phyloP scores from a whole-genome alignment of 2,888 invertebrate genomes.

The Mimumesa dahlbomi region DNA sequence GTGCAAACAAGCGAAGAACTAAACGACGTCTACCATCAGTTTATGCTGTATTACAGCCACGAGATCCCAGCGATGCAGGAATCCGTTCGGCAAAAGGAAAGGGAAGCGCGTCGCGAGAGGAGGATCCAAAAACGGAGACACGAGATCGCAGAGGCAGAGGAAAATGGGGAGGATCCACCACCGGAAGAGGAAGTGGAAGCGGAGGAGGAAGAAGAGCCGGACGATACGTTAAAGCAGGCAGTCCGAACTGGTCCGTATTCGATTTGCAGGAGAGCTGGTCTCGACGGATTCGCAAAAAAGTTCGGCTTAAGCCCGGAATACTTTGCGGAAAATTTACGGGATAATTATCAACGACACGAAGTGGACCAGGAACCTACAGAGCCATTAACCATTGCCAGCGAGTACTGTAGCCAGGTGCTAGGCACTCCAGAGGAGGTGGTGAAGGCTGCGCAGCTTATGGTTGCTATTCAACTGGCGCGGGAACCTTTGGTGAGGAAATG shows the following conservation, averaged over 20 bases:
- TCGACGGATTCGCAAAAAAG: constrained; percentile 91
- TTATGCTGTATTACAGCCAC: constrained; percentile 94
- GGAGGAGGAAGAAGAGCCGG: constrained; percentile 81
- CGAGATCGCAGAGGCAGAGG: constrained; percentile 84
- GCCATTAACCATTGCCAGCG: constrained; percentile 90
- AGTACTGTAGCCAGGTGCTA: constrained; percentile 81
- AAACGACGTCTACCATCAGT: constrained; percentile 95
- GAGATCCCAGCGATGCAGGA: constrained; percentile 93
- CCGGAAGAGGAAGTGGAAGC: constrained; percentile 83
- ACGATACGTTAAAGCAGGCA: constrained; percentile 90
- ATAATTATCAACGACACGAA: constrained; percentile 97
- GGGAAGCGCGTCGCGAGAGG: constrained; percentile 84
- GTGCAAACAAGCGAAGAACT: constrained; percentile 96
- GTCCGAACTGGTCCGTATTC: constrained; percentile 93
- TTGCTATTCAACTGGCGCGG: constrained; percentile 94
- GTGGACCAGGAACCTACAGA: constrained; percentile 94
- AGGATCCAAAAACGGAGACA: constrained; percentile 80
- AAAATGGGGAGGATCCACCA: constrained; percentile 83
- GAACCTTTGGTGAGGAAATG: constrained; percentile 94
- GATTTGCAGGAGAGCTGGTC: constrained; percentile 91
- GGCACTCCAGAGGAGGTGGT: constrained; percentile 89
- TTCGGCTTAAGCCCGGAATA: constrained; percentile 97
- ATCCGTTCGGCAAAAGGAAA: constrained; percentile 85
- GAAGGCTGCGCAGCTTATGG: constrained; percentile 95
- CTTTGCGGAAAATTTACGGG: constrained; percentile 97